These are phyloP conservation scores for Anarrhichthys ocellatus DNA, from an alignment of 2,113 vertebrate genomes.

Conservation along the genomic window DNA sequence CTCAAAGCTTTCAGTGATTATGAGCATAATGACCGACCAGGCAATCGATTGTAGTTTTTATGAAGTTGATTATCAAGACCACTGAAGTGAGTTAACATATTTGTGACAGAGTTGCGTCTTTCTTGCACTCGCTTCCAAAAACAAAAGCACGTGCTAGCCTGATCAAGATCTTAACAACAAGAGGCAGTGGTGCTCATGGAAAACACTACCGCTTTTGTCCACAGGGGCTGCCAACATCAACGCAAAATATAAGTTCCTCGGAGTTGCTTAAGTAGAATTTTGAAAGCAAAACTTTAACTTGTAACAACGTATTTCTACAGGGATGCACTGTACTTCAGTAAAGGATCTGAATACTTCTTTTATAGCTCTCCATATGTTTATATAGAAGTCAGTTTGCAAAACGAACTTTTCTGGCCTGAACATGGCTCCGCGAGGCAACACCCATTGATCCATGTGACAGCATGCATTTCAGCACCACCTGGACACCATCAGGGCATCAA, in stretches of 20 bases:
- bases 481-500: constrained; percentile 68
- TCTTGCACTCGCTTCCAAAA: not conserved
- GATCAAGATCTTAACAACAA: not conserved
- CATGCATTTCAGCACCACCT: constrained; percentile 64
- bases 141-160: not conserved
- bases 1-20: not conserved
- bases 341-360: not conserved
- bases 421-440: not conserved
- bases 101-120: not conserved
- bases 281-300: not conserved
- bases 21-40: not conserved
- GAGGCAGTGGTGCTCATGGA: not conserved
- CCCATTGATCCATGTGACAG: constrained; percentile 48
- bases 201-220: not conserved
- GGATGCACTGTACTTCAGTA: not conserved
- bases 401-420: constrained; percentile 43
- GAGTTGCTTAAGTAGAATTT: not conserved
- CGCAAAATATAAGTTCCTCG: not conserved
- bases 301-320: not conserved
- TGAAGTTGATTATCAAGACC: not conserved
- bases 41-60: not conserved
- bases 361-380: not conserved
- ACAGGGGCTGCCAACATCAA: not conserved
- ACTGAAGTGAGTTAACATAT: not conserved
- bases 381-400: constrained; percentile 16